Conservation (phyloP, 2,888 invertebrate species). For the Acanthosoma haemorrhoidale region DNA sequence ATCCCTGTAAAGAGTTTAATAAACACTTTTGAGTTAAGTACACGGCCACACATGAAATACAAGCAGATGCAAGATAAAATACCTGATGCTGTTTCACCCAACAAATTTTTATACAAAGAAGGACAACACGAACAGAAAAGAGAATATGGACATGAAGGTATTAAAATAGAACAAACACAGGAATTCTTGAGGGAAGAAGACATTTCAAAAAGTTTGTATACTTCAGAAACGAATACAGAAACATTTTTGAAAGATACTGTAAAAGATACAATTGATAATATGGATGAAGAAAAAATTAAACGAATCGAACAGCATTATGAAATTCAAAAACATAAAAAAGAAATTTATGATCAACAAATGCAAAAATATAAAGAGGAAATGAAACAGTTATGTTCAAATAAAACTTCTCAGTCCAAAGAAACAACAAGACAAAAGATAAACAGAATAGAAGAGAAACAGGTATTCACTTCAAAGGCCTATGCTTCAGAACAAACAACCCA, state of each 20-base stretch:
- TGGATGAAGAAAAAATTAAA: conserved; percentile 34
- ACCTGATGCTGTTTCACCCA: conserved; percentile 17
- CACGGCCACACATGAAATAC: conserved; percentile 53
- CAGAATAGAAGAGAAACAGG: background rate
- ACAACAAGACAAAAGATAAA: background rate
- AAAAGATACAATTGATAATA: conserved; percentile 25
- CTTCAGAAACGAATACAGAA: background rate
- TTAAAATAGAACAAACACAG: background rate
- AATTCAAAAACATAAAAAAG: conserved; percentile 36
- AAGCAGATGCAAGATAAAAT: conserved; percentile 44
- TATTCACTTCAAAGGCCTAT: background rate
- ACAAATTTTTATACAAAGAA: conserved; percentile 11
- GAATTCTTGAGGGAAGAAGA: background rate
- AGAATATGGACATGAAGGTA: background rate
- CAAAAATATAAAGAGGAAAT: conserved; percentile 38
- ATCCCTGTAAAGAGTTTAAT: conserved; percentile 52
- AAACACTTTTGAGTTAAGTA: conserved; percentile 58
- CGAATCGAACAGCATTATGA: conserved; percentile 37
- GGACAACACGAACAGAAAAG: background rate
- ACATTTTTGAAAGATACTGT: background rate
- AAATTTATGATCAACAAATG: conserved; percentile 38
- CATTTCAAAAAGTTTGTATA: conserved; percentile 21
- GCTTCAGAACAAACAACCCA: background rate
- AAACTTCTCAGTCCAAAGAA: background rate
- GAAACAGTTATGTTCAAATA: conserved; percentile 30